Evolutionary conservation across 2,797 vertebrate genomes (phyloP), one percentile per base, ranked within the genome.

Genomic region (Anabacerthia variegaticeps): DNA sequence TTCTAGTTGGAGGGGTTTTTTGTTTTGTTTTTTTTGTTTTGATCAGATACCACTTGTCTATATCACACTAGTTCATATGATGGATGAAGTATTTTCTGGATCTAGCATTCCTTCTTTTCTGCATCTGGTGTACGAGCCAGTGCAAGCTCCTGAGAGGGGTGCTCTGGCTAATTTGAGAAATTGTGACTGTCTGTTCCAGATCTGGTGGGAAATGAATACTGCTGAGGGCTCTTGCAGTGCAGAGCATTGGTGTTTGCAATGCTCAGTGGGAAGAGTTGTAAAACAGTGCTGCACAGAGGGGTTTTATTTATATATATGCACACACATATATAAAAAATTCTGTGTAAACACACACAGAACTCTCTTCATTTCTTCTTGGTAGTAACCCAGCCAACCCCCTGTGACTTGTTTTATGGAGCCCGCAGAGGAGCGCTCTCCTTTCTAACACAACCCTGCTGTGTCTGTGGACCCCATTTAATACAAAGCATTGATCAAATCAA

Each of bases 291-390:
- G 65, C 54, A 46, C 20, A 55, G 30, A 54, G 56, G 21, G 4
- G 11, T 4, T 61, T 62, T 61, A 13, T 44, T 20, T 58, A 6
- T 21, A 3, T 7, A 1, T 19, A 2, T 2, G 3, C 1, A 27
- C 9, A 12, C 2, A 30, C 7, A 3, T 27, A 23, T 11, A 6
- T 21, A 8, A 41, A 69, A 37, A 49, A 13, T 4, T 58, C 8
- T 36, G 1, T 74, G 8, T 37, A 26, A 78, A 48, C 10, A 26
- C 14, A 67, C 15, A 71, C 23, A 56, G 27, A 36, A 7, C 22
- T 49, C 13, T 82, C 19, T 54, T 17, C 30, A 7, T 66, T 88
- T 17, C 41, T 71, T 24, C 68, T 37, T 77, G 48, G 28, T 28
- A 48, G 63, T 23, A 59, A 21, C 46, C 11, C 16, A 41, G 1